Evolutionary conservation across 2,888 invertebrate genomes (phyloP), one percentile per base, ranked within the genome.

Genomic region (Spilosoma lubricipeda): DNA sequence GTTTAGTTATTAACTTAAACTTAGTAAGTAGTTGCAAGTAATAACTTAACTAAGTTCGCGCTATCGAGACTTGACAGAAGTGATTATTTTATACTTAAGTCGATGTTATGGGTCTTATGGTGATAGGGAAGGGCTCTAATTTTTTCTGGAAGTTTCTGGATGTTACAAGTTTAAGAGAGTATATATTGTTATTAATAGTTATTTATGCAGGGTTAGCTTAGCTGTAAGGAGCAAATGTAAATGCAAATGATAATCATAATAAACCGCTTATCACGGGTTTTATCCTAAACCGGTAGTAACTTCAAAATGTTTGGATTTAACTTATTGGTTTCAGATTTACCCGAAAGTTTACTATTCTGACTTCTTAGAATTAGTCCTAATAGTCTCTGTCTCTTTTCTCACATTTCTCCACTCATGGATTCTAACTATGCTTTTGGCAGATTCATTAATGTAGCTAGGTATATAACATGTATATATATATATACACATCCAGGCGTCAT

Each of bases 1-100:
- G 75, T 73, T 80, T 76, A 84, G 84, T 84, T 84, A 84, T 84
- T 77, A 84, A 82, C 77, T 84, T 83, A 73, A 83, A 83, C 79
- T 83, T 80, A 13, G 76, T 80, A 83, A 84, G 82, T 82, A 79
- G 73, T 76, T 74, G 67, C 73, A 78, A 80, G 80, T 85, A 78
- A 81, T 81, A 79, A 85, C 76, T 85, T 82, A 77, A 79, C 75
- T 75, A 74, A 85, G 76, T 84, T 80, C 27, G 36, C 69, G 72
- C 59, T 84, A 85, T 84, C 82, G 67, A 77, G 73, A 45, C 72
- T 79, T 81, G 82, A 84, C 85, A 80, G 80, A 70, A 71, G 71
- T 77, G 77, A 85, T 86, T 79, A 85, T 81, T 81, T 83, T 67
- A 79, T 77, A 78, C 81, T 78, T 78, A 76, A 76, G 73, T 71